phyloP scores from a whole-genome alignment of 2,797 vertebrate genomes.

The Crypturellus tataupa region DNA sequence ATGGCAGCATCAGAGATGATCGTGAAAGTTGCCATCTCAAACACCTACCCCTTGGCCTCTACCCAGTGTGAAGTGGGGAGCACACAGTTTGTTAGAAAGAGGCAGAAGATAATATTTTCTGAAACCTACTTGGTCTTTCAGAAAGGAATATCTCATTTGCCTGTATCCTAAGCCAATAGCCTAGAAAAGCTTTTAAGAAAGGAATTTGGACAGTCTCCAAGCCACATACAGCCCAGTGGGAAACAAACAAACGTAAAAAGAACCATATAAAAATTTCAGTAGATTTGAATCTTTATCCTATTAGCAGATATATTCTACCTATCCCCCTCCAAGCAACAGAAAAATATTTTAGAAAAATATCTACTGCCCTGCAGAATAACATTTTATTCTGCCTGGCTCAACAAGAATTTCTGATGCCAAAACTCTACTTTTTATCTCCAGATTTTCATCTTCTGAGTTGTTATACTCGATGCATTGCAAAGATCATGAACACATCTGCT shows the following conservation, averaged over 20 bases:
- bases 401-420: background rate
- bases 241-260: conserved; percentile 38
- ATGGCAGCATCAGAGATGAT: background rate
- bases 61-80: background rate
- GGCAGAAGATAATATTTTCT: background rate
- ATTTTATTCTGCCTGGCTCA: background rate
- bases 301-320: conserved; percentile 13
- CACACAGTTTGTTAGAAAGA: background rate
- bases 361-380: background rate
- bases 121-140: background rate
- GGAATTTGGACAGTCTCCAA: conserved; percentile 41
- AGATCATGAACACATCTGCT: background rate
- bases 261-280: conserved; percentile 46
- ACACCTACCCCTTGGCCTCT: background rate
- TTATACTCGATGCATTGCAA: background rate
- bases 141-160: background rate
- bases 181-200: conserved; percentile 39
- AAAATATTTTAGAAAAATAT: background rate
- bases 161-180: background rate
- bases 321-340: background rate
- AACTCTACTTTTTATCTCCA: background rate
- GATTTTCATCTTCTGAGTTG: background rate
- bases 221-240: background rate
- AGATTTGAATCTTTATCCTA: conserved; percentile 22
- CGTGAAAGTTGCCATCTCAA: background rate